phyloP scores from a whole-genome alignment of 2,888 invertebrate genomes.

The Scaptomyza caliginosa region DNA sequence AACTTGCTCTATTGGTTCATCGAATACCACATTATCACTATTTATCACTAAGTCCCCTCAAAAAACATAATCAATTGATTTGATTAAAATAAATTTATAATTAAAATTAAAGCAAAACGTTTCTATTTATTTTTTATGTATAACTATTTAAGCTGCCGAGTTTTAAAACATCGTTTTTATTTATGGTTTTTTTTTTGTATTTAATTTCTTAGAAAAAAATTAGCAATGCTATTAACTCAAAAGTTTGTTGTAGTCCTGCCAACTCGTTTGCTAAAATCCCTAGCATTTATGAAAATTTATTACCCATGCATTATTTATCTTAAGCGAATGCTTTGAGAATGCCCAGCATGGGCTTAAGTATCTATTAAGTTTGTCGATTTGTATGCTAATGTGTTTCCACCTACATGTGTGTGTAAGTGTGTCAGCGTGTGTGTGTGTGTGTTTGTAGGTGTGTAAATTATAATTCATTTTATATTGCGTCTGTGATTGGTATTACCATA shows the following conservation, averaged over 20 bases:
- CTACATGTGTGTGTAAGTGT: constrained; percentile 9
- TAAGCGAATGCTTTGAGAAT: constrained; percentile 16
- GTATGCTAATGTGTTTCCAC: constrained; percentile 45
- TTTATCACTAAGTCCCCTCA: no score
- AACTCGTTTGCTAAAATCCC: constrained; percentile 15
- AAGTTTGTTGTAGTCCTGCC: not conserved
- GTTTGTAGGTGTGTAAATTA: constrained; percentile 24
- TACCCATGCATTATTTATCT: constrained; percentile 48
- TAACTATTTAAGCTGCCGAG: no score
- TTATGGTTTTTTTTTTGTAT: not conserved
- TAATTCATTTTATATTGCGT: constrained; percentile 53
- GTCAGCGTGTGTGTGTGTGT: constrained; percentile 4
- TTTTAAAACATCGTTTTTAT: not conserved
- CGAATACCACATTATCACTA: no score
- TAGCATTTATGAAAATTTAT: constrained; percentile 51
- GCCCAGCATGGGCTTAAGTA: constrained; percentile 42
- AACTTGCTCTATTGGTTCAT: no score
- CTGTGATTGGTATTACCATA: constrained; percentile 65
- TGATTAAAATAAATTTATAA: no score
- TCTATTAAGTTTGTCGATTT: constrained; percentile 56
- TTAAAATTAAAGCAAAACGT: no score
- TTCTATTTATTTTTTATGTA: no score
- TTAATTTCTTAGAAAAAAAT: not conserved
- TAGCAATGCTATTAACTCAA: not conserved
- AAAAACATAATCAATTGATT: no score